Base-by-base conservation (phyloP, 2,888 invertebrate species). In the Limnephilus rhombicus region DNA sequence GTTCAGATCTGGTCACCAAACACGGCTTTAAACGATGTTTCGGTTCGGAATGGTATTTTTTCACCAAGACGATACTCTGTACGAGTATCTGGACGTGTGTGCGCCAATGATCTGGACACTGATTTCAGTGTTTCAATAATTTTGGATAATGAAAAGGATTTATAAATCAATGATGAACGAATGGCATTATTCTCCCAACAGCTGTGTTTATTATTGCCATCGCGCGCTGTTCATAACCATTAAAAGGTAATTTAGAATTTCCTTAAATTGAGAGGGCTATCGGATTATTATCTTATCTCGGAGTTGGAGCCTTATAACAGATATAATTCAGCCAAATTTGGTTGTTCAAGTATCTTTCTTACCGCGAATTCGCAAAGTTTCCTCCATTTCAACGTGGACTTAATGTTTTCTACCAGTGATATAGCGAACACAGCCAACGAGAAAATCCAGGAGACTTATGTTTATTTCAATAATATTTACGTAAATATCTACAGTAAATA, bases 281-380 rank as follows among this genome's bases (percentile, higher is more conserved):
- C 34, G 68, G 88, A 89, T 34, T 37, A 80, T 89, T 80, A 80
- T 80, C 80, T 80, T 80, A 89, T 89, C 88, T 89, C 24, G 80
- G 80, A 86, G 86, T 37, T 80, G 37, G 37, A 80, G 88, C 37
- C 80, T 89, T 89, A 80, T 24, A 89, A 80, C 88, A 89, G 80
- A 89, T 89, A 80, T 89, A 89, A 89, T 80, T 80, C 34, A 34
- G 31, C 88, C 24, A 24, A 80, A 80, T 89, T 89, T n/a, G 68
- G 68, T 37, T 80, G 37, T n/a, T 89, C 34, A 41, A 80, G 80
- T 80, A 80, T 89, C 88, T 80, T 37, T 45, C n/a, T 45, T n/a
- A 86, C 86, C 86, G 45, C 86, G 86, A 86, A 86, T 45, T 45
- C 86, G 15, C 49, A 29, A 86, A 86, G 41, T 86, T 86, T 49